Conservation (phyloP, 2,797 vertebrate genomes). For the Pangasius macronema region DNA sequence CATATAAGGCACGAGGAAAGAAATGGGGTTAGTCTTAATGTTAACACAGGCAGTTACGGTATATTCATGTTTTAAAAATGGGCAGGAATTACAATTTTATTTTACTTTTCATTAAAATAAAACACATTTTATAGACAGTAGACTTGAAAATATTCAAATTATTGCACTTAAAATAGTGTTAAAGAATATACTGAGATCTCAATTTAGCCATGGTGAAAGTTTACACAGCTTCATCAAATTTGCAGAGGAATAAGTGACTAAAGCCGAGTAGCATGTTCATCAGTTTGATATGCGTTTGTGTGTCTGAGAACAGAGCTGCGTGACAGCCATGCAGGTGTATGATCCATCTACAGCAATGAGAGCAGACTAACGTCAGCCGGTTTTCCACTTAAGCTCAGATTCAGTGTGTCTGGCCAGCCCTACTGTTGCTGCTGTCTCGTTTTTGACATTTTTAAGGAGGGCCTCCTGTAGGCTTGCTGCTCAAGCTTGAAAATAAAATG, state of each 20-base stretch:
- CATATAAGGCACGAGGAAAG: slow-evolving; percentile 71
- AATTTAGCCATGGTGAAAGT: slow-evolving; percentile 15
- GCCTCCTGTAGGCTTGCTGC: slow-evolving; percentile 60
- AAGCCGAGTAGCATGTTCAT: slow-evolving; percentile 24
- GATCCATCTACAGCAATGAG: slow-evolving; percentile 47
- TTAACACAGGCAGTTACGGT: slow-evolving; percentile 46
- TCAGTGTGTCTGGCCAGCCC: slow-evolving; percentile 48
- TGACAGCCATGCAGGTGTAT: slow-evolving; percentile 53
- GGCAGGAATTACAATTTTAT: not conserved
- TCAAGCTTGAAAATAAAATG: slow-evolving; percentile 60
- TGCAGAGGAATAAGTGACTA: slow-evolving; percentile 17
- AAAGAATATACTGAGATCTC: not conserved
- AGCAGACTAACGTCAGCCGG: slow-evolving; percentile 42
- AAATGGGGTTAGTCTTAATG: slow-evolving; percentile 61
- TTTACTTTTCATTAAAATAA: not conserved
- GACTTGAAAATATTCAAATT: not conserved
- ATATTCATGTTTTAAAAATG: slow-evolving; percentile 33
- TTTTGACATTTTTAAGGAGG: slow-evolving; percentile 60
- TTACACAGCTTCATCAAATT: slow-evolving; percentile 32
- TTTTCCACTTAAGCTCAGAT: slow-evolving; percentile 55
- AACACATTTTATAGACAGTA: not conserved
- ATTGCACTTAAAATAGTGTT: not conserved
- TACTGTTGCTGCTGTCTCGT: slow-evolving; percentile 51
- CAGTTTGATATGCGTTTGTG: slow-evolving; percentile 30
- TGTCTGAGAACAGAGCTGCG: slow-evolving; percentile 32